Percentiles rank a stretch among this genome's conserved stretches.
phyloP scores from a whole-genome alignment of 2,888 invertebrate genomes.

The Nebria salina region DNA sequence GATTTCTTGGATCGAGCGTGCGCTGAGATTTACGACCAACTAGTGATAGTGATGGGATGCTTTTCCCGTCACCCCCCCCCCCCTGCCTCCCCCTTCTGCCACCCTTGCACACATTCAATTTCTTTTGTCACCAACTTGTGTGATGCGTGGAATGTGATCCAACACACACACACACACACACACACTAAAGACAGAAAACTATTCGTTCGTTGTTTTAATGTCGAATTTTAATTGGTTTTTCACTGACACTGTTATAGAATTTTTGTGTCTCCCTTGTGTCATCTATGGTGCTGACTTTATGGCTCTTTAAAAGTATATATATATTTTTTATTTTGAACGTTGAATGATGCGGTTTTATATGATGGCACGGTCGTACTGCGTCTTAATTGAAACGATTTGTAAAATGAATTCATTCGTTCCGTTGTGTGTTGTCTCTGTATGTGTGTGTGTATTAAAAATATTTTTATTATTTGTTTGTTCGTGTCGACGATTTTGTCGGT shows the following conservation, averaged over 20 bases:
- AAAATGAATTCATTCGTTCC: slow-evolving; percentile 11
- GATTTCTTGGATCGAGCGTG: slow-evolving; percentile 24
- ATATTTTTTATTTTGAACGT: background rate
- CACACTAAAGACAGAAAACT: background rate
- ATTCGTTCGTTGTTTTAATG: slow-evolving; percentile 39
- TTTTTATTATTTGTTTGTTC: background rate
- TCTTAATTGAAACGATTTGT: slow-evolving; percentile 19
- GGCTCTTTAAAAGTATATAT: slow-evolving; percentile 38
- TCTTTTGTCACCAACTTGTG: background rate
- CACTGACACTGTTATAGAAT: slow-evolving; percentile 45
- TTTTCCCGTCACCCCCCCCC: background rate
- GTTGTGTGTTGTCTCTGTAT: background rate
- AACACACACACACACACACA: background rate
- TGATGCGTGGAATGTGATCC: slow-evolving; percentile 5
- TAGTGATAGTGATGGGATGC: slow-evolving; percentile 10
- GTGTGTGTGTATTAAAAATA: background rate
- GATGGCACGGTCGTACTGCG: background rate
- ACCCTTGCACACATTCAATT: background rate
- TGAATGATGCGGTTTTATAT: background rate
- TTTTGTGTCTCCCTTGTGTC: slow-evolving; percentile 33
- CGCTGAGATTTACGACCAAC: slow-evolving; percentile 39
- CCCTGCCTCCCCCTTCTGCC: background rate
- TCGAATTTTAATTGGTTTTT: slow-evolving; percentile 46
- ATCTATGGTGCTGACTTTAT: slow-evolving; percentile 33
- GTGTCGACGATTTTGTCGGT: background rate